A percentile compares a stretch with the other conserved stretches of the same genome.
Evolutionary conservation across 1,140 invertebrate species (phyloP).

Genomic region (Drosophila mayri): DNA sequence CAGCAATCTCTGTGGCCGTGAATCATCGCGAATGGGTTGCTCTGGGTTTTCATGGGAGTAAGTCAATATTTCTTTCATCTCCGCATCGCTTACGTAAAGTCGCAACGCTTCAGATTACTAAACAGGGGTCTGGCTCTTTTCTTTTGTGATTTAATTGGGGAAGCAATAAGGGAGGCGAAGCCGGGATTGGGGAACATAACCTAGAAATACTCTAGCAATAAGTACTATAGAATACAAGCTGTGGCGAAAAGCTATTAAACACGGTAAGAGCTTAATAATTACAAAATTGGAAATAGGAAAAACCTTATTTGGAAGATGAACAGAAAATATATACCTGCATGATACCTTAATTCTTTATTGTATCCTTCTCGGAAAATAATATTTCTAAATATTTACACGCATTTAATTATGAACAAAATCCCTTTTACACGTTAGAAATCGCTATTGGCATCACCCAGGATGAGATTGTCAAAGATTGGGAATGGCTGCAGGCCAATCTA

Average conservation of each 20-base stretch:
- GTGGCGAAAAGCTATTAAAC: neutral
- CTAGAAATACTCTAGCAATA: neutral
- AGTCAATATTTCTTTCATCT: slow-evolving; percentile 33
- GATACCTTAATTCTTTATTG: neutral
- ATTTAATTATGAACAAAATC: neutral
- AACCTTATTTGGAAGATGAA: no score
- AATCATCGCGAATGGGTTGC: slow-evolving; percentile 32
- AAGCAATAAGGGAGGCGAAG: slow-evolving; percentile 3
- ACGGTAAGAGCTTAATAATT: no score
- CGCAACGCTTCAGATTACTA: slow-evolving; percentile 30
- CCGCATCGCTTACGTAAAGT: slow-evolving; percentile 29
- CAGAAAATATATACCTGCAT: neutral
- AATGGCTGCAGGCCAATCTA: slow-evolving; percentile 96
- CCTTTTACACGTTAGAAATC: slow-evolving; percentile 88
- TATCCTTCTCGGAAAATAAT: neutral
- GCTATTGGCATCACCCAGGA: slow-evolving; percentile 93
- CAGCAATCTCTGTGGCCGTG: slow-evolving; percentile 39
- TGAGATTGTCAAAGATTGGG: slow-evolving; percentile 97
- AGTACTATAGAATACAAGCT: neutral
- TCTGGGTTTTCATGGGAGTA: slow-evolving; percentile 30
- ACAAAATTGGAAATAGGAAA: no score
- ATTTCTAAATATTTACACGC: neutral
- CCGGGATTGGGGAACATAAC: slow-evolving; percentile 8
- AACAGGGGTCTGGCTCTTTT: slow-evolving; percentile 12
- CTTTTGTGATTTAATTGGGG: slow-evolving; percentile 33